Percentiles rank a stretch among this genome's conserved stretches.
Conservation (phyloP, 1,140 invertebrate genomes). For the Phthorimaea operculella region DNA sequence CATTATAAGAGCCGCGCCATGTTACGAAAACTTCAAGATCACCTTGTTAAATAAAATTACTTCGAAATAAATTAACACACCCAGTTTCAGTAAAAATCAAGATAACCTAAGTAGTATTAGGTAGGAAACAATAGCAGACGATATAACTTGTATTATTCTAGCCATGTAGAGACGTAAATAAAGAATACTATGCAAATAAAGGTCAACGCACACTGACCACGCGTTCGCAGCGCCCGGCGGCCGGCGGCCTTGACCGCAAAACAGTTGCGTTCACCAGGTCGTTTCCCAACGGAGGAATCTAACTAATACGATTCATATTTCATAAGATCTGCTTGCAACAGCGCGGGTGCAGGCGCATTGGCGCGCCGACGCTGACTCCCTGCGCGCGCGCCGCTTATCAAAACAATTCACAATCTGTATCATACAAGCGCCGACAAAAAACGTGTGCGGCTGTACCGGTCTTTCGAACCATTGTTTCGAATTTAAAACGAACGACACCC, state of each 20-base stretch:
- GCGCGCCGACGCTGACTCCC: constrained; percentile 8
- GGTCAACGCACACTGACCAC: constrained; percentile 36
- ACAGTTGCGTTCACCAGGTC: constrained; percentile 14
- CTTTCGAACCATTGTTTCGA: too few relatives aligned
- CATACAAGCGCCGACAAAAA: neutral
- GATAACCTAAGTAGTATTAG: too few relatives aligned
- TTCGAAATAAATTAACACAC: too few relatives aligned
- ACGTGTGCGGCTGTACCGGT: neutral
- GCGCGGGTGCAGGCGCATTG: constrained; percentile 11
- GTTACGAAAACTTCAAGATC: too few relatives aligned
- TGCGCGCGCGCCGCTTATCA: constrained; percentile 10
- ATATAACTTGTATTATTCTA: too few relatives aligned
- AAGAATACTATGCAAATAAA: constrained; percentile 18
- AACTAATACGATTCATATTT: constrained; percentile 59
- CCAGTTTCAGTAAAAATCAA: too few relatives aligned
- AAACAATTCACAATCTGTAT: constrained; percentile 1
- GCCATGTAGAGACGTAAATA: too few relatives aligned
- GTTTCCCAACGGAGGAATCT: constrained; percentile 56
- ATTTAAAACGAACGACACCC: too few relatives aligned
- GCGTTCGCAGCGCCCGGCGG: neutral
- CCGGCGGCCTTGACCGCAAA: constrained; percentile 49
- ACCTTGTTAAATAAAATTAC: too few relatives aligned
- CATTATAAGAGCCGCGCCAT: too few relatives aligned
- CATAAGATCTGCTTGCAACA: constrained; percentile 47
- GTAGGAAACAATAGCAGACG: too few relatives aligned